Evolutionary conservation across 53 echinoderm and acorn worm genomes (phyloP), one percentile per base, ranked within the genome.

Genomic region (Echinometra lucunter): DNA sequence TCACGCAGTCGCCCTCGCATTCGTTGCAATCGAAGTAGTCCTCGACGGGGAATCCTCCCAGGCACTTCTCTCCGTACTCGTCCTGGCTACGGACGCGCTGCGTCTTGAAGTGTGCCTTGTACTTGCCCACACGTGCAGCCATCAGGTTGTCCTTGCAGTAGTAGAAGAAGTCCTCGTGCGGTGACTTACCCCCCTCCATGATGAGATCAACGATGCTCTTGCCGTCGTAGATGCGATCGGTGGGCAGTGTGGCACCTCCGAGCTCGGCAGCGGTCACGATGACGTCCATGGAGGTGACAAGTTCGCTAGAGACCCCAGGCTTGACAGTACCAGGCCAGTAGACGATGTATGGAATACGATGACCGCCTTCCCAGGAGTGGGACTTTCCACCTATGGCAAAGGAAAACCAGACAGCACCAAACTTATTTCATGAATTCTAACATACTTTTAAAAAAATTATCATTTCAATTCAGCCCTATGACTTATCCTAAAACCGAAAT

Each of bases 291-390:
- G 96, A 95, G 70, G 96, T 95, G 89, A 97, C 95, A 13, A 95
- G 91, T 13, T 95, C 94, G 93, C 94, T 94, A 89, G 95, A 95
- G 90, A 96, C 90, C 13, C 97, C 97, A 21, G 96, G 94, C 27
- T 37, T 66, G 40, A 98, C 82, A 58, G 89, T 95, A 23, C 95
- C 97, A 0, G 97, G 97, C 98, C 98, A 98, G 95, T 96, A 98
- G 82, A 96, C 98, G 58, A 98, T 97, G 37, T 95, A 95, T 25
- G 98, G 98, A 57, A 98, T 96, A 37, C 98, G 96, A 40, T 96
- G 90, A 67, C 96, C 97, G 23, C 98, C 98, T 63, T 98, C 98
- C 98, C 98, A 98, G 0, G 96, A 82, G 11, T 56, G 8, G 3
- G 95, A 95, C 89, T 98, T 98, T 23, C 95, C 95, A 82, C 98